Percentiles rank a stretch among this genome's conserved stretches.
These are phyloP conservation scores for Dolichomitus sp. DNA, from an alignment of 2,888 invertebrate species.

Conservation along the genomic window DNA sequence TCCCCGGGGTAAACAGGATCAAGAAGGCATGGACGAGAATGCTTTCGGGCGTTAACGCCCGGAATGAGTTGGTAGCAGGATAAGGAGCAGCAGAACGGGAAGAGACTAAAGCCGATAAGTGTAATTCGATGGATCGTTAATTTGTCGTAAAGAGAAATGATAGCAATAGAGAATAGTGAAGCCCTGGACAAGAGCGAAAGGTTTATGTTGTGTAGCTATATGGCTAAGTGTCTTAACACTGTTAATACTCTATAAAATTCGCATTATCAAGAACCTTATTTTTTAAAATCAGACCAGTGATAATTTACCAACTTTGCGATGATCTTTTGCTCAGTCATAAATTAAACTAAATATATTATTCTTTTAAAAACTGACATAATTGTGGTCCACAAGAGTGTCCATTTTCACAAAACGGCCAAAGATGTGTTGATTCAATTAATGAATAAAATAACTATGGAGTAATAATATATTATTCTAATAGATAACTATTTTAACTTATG, in stretches of 20 bases:
- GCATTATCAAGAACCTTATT: not conserved
- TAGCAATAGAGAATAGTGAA: not conserved
- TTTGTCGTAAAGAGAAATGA: slow-evolving; percentile 25
- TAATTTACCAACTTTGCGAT: not conserved
- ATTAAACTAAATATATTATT: not conserved
- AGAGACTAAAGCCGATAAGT: slow-evolving; percentile 17
- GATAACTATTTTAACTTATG: not conserved
- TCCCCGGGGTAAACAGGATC: slow-evolving; percentile 27
- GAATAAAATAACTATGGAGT: not conserved
- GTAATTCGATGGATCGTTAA: slow-evolving; percentile 22
- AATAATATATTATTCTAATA: not conserved
- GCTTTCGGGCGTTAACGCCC: slow-evolving; percentile 3
- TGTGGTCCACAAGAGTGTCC: no score
- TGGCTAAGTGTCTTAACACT: not conserved
- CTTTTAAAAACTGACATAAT: no score
- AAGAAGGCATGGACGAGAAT: not conserved
- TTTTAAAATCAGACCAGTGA: not conserved
- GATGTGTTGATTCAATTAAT: no score
- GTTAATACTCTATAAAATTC: not conserved
- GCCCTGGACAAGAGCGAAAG: not conserved
- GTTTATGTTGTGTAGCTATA: not conserved
- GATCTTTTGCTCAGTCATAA: no score
- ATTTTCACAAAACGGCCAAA: no score
- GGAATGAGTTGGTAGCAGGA: not conserved
- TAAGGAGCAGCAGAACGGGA: not conserved